These are phyloP conservation scores for Neodiprion lecontei DNA, from an alignment of 1,140 invertebrate genomes.

Conservation along the genomic window DNA sequence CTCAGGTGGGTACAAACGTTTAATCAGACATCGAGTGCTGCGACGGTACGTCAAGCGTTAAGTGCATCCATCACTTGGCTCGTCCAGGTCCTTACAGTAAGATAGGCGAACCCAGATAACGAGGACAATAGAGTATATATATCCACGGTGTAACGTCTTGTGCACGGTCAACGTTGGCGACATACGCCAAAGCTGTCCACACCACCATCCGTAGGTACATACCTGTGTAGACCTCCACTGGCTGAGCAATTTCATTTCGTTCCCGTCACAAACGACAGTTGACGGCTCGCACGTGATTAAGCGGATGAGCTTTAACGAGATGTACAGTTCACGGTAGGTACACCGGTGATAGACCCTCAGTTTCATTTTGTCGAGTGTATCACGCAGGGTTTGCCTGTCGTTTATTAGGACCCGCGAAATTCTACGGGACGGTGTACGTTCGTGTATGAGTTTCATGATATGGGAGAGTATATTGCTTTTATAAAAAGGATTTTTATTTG, in stretches of 20 bases:
- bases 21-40: constrained; percentile 30
- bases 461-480: too few species aligned
- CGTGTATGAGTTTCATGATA: too few species aligned
- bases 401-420: neutral
- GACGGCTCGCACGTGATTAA: neutral
- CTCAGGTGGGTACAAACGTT: constrained; percentile 29
- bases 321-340: neutral
- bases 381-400: neutral
- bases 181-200: constrained; percentile 29
- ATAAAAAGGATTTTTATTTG: too few species aligned
- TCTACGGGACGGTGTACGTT: neutral
- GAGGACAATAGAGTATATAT: neutral
- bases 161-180: constrained; percentile 5
- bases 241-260: constrained; percentile 23
- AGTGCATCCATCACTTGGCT: neutral
- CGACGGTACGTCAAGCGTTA: constrained; percentile 30
- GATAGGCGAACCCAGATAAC: neutral
- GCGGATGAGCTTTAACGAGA: neutral
- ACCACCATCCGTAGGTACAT: constrained; percentile 33
- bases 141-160: neutral
- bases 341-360: neutral
- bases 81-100: neutral
- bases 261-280: neutral
- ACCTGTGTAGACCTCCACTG: constrained; percentile 38
- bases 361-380: neutral